These are phyloP conservation scores for Puntigrus tetrazona DNA, from an alignment of 2,113 vertebrate genomes.

Conservation along the genomic window DNA sequence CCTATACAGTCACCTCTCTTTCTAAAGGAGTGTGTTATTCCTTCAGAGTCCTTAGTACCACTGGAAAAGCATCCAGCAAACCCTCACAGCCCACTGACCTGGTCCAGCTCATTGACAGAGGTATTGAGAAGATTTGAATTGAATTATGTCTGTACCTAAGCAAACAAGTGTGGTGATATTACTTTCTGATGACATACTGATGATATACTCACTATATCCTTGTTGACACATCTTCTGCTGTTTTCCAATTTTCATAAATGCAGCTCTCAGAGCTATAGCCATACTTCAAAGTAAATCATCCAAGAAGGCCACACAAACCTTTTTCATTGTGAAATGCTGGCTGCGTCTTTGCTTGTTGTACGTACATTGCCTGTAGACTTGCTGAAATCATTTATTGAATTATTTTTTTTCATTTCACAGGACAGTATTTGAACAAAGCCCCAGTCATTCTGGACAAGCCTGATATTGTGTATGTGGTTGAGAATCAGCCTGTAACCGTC, in stretches of 20 bases:
- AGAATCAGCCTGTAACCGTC: slow-evolving; percentile 82
- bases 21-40: slow-evolving; percentile 87
- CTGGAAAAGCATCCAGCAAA: slow-evolving; percentile 86
- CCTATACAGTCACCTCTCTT: slow-evolving; percentile 77
- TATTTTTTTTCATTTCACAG: slow-evolving; percentile 62
- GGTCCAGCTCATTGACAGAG: slow-evolving; percentile 82
- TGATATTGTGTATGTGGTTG: slow-evolving; percentile 84
- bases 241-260: background rate
- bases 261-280: too few relatives aligned
- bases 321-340: background rate
- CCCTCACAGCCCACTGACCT: slow-evolving; percentile 83
- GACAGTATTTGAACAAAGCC: slow-evolving; percentile 83
- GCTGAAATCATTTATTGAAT: background rate
- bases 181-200: background rate
- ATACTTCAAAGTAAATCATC: background rate
- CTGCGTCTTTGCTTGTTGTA: background rate
- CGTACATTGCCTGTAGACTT: background rate
- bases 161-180: background rate
- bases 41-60: slow-evolving; percentile 87
- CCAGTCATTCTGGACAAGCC: slow-evolving; percentile 88
- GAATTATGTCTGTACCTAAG: too few relatives aligned
- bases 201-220: background rate
- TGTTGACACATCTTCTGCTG: background rate
- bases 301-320: background rate
- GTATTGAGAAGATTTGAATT: slow-evolving; percentile 62